Evolutionary conservation across 2,797 vertebrate species (phyloP).

Genomic region (Eurystomus glaucurus): DNA sequence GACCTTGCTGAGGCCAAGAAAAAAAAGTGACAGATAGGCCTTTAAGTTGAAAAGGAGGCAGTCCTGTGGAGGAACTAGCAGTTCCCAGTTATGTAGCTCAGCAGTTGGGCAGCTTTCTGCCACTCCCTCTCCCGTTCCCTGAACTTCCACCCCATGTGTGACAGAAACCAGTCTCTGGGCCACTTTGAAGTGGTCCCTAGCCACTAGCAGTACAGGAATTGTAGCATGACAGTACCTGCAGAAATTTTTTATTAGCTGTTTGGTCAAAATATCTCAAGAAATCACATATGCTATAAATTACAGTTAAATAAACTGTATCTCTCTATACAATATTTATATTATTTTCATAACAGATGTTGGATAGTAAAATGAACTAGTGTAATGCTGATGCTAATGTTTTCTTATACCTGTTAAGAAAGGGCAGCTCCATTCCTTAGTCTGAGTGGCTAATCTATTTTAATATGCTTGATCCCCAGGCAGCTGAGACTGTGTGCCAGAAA

Average conservation of each 20-base stretch:
- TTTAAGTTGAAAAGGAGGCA: background rate
- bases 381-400: background rate
- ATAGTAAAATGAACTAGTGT: background rate
- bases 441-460: background rate
- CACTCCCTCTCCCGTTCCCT: background rate
- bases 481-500: background rate
- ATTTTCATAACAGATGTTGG: background rate
- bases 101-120: background rate
- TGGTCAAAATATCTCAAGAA: background rate
- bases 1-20: background rate
- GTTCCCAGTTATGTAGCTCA: background rate
- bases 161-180: background rate
- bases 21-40: background rate
- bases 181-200: background rate
- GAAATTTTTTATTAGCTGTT: background rate
- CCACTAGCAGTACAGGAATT: background rate
- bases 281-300: background rate
- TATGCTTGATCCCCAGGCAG: background rate
- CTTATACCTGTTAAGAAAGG: background rate
- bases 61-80: background rate
- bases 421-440: background rate
- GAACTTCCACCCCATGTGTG: background rate
- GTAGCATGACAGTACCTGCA: background rate
- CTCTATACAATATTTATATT: background rate
- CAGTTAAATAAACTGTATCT: background rate